Evolutionary conservation across 1,140 invertebrate species (phyloP).

Genomic region (Telenomus remus): DNA sequence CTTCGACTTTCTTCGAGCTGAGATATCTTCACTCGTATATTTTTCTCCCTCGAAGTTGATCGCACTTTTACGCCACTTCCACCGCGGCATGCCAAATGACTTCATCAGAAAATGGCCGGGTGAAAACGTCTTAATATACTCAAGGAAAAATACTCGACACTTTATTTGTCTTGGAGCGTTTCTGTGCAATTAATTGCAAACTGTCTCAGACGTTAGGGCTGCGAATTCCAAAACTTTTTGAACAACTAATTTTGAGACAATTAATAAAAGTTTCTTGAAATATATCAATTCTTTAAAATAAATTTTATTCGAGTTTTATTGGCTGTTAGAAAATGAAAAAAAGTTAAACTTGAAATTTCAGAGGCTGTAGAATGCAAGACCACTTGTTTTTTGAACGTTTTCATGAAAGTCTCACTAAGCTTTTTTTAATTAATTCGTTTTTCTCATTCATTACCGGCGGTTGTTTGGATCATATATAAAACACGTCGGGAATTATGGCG

Average conservation of each 20-base stretch:
- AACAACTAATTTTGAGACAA: background rate
- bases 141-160: conserved; percentile 37
- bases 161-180: conserved; percentile 28
- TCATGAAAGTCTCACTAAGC: conserved; percentile 18
- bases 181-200: conserved; percentile 28
- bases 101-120: conserved; percentile 73
- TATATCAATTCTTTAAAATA: no score
- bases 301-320: no score
- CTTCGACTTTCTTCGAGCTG: conserved; percentile 50
- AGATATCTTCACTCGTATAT: conserved; percentile 70
- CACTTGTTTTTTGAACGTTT: conserved; percentile 6
- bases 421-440: conserved; percentile 55
- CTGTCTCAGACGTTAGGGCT: background rate
- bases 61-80: conserved; percentile 54
- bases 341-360: no score
- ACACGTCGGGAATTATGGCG: conserved; percentile 20
- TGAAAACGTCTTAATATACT: conserved; percentile 70
- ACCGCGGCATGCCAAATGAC: conserved; percentile 61
- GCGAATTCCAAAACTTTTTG: background rate
- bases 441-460: conserved; percentile 40
- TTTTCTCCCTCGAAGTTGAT: conserved; percentile 58
- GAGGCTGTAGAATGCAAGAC: conserved; percentile 17
- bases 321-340: no score
- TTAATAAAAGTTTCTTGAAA: no score
- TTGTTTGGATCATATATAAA: conserved; percentile 32